Base-by-base conservation (phyloP, 2,888 invertebrate genomes). In the Drosophila greeni region DNA sequence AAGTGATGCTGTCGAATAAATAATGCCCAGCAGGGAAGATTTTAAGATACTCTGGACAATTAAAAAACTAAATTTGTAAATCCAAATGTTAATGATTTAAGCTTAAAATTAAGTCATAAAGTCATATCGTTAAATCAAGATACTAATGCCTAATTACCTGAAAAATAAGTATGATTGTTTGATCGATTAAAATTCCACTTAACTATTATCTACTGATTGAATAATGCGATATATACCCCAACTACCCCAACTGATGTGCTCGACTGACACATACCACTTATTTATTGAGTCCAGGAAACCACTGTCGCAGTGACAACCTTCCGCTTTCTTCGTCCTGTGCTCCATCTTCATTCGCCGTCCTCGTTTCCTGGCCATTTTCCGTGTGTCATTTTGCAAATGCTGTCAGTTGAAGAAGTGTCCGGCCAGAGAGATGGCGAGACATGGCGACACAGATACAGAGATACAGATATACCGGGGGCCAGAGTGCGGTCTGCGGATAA, bases 351-450 rank as follows among this genome's bases (percentile, higher is more conserved):
- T 40, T 55, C 49, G 60, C 51, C 9, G 43, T 57, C 49, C 47
- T 61, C 39, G 57, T 42, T 57, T 33, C 37, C 64, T 45, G 60
- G 47, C 61, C 67, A 48, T 76, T 61, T 71, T 78, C 70, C 70
- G 69, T 70, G 71, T 73, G 82, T 74, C 74, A 77, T 77, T 80
- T 80, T 59, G 67, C 60, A 74, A 80, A 74, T 76, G 76, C 61
- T 73, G 72, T 76, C 78, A 68, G 73, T 49, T 65, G 65, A 69
- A 66, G 69, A 69, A 67, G 69, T 75, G 67, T 73, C 73, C 67
- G 65, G 69, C 65, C 48, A 5, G n/a, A n/a, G 45, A 54, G 57
- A 60, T 53, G 53, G 45, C 45, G 57, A 66, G 51, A 69, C 62
- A n/a, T n/a, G 72, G 57, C 45, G 18, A 29, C 45, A 40, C 61